Conservation (phyloP, 2,888 invertebrate species). For the Ophioninae sp. region DNA sequence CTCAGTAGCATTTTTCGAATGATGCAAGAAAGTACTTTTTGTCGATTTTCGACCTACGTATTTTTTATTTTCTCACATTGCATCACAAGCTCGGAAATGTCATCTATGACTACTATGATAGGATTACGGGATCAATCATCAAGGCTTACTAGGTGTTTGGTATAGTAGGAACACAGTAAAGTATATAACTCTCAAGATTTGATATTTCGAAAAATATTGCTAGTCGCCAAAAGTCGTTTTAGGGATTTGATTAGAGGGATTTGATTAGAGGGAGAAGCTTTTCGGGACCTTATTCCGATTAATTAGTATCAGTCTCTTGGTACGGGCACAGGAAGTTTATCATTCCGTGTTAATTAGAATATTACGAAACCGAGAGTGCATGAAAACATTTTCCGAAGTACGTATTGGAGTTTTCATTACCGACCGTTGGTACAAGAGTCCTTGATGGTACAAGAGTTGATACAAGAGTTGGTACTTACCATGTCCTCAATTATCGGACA, state of each 20-base stretch:
- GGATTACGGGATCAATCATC: too few species aligned
- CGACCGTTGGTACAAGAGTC: neutral
- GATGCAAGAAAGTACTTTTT: neutral
- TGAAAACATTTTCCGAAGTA: neutral
- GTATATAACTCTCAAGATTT: too few species aligned
- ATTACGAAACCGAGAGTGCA: neutral
- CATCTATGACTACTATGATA: too few species aligned
- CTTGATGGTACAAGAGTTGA: too few species aligned
- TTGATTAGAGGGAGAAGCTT: too few species aligned
- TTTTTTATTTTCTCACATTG: neutral
- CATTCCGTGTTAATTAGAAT: neutral
- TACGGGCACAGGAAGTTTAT: neutral
- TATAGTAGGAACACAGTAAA: too few species aligned
- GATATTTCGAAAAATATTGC: neutral
- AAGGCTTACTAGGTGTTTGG: too few species aligned
- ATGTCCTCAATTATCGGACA: too few species aligned
- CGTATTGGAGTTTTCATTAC: neutral
- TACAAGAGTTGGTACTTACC: neutral
- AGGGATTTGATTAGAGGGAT: neutral
- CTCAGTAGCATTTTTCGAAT: neutral
- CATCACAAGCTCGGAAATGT: neutral
- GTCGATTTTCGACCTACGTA: neutral
- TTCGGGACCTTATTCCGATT: neutral
- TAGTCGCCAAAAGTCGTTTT: neutral
- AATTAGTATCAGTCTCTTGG: neutral